Evolutionary conservation across 2,888 invertebrate species (phyloP).

Genomic region (Cephus pygmeus): DNA sequence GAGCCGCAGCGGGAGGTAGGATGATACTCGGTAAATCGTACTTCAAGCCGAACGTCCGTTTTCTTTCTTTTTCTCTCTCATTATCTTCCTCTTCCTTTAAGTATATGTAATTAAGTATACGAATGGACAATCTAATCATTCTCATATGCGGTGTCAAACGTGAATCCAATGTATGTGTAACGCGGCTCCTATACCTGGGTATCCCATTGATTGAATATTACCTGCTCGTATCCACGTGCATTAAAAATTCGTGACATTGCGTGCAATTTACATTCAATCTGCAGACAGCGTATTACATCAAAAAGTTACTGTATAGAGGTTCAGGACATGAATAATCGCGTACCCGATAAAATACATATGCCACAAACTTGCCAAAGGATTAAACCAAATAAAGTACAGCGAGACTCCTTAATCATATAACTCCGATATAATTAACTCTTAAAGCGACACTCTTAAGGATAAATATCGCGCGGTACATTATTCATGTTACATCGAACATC

Average conservation of each 20-base stretch:
- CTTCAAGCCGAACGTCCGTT: neutral
- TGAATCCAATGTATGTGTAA: neutral
- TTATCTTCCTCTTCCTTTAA: neutral
- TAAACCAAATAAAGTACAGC: neutral
- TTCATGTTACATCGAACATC: neutral
- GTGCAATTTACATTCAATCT: neutral
- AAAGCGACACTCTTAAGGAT: neutral
- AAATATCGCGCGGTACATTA: neutral
- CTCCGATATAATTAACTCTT: neutral
- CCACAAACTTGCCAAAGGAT: neutral
- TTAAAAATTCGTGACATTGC: neutral
- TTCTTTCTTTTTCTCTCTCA: neutral
- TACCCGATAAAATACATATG: neutral
- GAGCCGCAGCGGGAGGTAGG: constrained; percentile 6
- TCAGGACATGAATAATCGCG: neutral
- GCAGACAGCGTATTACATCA: neutral
- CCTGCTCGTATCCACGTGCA: neutral
- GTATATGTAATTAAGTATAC: neutral
- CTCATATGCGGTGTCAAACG: neutral
- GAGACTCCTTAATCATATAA: neutral
- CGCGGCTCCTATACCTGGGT: neutral
- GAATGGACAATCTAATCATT: neutral
- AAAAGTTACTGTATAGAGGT: neutral
- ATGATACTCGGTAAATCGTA: constrained; percentile 3
- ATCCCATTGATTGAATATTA: neutral